Percentiles rank a stretch among this genome's conserved stretches.
phyloP scores from a whole-genome alignment of 1,140 invertebrate species.

The Epicauta chinensis region DNA sequence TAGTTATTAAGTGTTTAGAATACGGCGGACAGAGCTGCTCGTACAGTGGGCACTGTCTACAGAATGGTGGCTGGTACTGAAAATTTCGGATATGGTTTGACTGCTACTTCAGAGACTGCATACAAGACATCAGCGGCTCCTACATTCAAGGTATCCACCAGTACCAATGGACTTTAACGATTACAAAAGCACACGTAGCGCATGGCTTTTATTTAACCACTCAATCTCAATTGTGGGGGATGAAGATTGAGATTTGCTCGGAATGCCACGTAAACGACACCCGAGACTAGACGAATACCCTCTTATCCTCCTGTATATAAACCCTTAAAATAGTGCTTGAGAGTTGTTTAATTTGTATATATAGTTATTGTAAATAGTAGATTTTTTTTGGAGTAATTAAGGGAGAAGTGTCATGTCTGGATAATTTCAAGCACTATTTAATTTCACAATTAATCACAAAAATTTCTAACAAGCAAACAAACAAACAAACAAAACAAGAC shows the following conservation, averaged over 20 bases:
- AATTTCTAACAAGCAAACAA: no score
- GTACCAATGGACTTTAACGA: slow-evolving; percentile 4
- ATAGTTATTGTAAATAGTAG: neutral
- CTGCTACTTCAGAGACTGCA: slow-evolving; percentile 55
- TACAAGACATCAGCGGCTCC: slow-evolving; percentile 42
- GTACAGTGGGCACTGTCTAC: slow-evolving; percentile 68
- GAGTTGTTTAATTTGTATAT: slow-evolving; percentile 8
- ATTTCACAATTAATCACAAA: no score
- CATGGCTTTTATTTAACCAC: slow-evolving; percentile 2
- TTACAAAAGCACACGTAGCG: no score
- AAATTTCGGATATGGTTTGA: slow-evolving; percentile 62
- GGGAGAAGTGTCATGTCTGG: slow-evolving; percentile 28
- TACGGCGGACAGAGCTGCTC: slow-evolving; percentile 67
- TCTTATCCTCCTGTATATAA: neutral
- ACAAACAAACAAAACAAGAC: no score
- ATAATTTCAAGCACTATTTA: slow-evolving; percentile 29
- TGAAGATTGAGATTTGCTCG: no score
- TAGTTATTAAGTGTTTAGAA: slow-evolving; percentile 46
- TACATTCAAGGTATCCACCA: slow-evolving; percentile 43
- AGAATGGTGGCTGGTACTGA: slow-evolving; percentile 70
- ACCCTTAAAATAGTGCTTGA: slow-evolving; percentile 27
- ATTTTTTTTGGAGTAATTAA: neutral
- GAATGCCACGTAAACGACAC: no score
- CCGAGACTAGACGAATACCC: neutral
- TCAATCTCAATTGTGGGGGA: slow-evolving; percentile 5